Evolutionary conservation across 2,797 vertebrate genomes (phyloP), one percentile per base, ranked within the genome.

Genomic region (Bryconaethiops microstoma): DNA sequence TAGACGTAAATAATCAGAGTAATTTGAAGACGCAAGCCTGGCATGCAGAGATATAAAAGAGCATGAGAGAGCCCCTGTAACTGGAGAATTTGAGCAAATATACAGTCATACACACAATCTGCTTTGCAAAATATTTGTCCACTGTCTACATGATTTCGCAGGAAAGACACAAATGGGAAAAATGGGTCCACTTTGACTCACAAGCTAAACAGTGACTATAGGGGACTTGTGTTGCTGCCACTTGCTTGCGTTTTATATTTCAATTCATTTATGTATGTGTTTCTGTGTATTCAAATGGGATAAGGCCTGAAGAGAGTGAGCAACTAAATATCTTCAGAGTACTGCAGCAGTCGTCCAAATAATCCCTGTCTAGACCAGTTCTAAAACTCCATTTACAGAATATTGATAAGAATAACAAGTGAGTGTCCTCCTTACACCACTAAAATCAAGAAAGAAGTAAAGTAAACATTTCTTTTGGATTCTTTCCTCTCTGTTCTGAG

Each of bases 381-480:
- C 64, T 70, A 76, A 87, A 86, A 88, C 85, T 83, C 85, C 19
- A 86, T 90, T 88, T 90, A 82, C 71, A 81, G 83, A 83, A 83
- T 85, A 88, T 83, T 86, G 83, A 87, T 82, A 68, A 40, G 82
- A 84, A 91, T 85, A 92, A 89, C 76, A 91, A 91, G 83, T 83
- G 85, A 81, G 86, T 76, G 82, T 91, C 84, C 83, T 64, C 84
- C 62, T 82, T 76, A 45, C 48, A 8, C 79, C 78, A 82, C 70
- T 76, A 76, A 50, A 62, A 74, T 86, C 78, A 77, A 84, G 79
- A 80, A 78, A 82, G 83, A 87, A 67, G 81, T 85, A 91, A 88
- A 88, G 83, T 85, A 91, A 93, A 93, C 90, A 91, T 93, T 91
- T 88, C 80, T 89, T 63, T 92, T 93, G 92, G 90, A 92, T 75